Conservation (phyloP, 1,140 invertebrate species). For the Drosophila seguyi region DNA sequence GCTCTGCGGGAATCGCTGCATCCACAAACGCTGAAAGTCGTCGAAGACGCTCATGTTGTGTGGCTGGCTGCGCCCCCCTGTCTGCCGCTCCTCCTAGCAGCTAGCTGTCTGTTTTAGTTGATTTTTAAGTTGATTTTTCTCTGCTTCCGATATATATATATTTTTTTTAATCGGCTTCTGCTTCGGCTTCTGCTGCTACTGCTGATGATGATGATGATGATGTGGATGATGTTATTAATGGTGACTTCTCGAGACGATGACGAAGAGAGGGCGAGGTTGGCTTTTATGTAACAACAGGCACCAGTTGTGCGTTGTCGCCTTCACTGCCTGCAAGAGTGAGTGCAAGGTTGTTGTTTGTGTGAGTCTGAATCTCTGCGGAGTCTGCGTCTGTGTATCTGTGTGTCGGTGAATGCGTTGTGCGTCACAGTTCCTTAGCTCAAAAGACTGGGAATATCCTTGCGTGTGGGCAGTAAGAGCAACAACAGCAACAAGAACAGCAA, state of each 20-base stretch:
- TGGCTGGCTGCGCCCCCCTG: slow-evolving; percentile 20
- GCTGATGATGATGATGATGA: slow-evolving; percentile 30
- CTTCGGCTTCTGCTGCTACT: slow-evolving; percentile 8
- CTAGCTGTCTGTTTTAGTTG: not conserved
- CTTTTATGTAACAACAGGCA: slow-evolving; percentile 72
- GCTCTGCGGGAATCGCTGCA: slow-evolving; percentile 94
- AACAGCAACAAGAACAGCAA: slow-evolving; percentile 16
- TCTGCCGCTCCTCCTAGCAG: slow-evolving; percentile 10
- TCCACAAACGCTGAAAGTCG: slow-evolving; percentile 95
- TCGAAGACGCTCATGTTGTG: slow-evolving; percentile 92
- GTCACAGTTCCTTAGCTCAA: slow-evolving; percentile 30
- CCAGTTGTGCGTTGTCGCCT: slow-evolving; percentile 71
- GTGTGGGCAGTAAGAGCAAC: slow-evolving; percentile 47
- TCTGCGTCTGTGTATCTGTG: slow-evolving; percentile 11
- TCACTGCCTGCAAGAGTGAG: slow-evolving; percentile 63
- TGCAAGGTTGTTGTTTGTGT: slow-evolving; percentile 12
- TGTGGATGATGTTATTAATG: slow-evolving; percentile 45
- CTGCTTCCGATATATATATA: not conserved
- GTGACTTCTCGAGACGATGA: slow-evolving; percentile 43
- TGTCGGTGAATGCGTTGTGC: slow-evolving; percentile 32
- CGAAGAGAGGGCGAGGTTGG: slow-evolving; percentile 54
- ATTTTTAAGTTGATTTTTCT: slow-evolving; percentile 2
- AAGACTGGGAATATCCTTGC: slow-evolving; percentile 36
- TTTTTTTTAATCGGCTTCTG: slow-evolving; percentile 7
- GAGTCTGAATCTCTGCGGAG: slow-evolving; percentile 14